Percentiles rank a stretch among this genome's conserved stretches.
Conservation (phyloP, 2,888 invertebrate species). For the Heliconius erato region DNA sequence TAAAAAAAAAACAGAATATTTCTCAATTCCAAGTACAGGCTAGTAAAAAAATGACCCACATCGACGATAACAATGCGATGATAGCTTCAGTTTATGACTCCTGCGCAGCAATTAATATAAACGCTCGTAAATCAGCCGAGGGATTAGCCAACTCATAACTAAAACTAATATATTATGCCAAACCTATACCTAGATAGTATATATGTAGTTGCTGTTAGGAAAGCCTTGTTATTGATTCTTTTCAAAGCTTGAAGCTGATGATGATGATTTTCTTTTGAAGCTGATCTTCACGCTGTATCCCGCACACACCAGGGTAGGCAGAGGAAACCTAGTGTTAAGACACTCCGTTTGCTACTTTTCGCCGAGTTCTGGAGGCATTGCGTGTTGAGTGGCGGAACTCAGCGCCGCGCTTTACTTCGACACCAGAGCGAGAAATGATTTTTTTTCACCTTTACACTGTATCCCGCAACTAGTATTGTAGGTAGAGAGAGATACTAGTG, state of each 20-base stretch:
- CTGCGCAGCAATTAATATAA: conserved; percentile 42
- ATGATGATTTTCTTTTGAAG: too few relatives aligned
- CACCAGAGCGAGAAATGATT: background rate
- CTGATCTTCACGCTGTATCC: background rate
- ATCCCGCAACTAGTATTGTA: background rate
- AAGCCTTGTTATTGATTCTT: background rate
- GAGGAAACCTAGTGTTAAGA: background rate
- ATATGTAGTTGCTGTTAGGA: background rate
- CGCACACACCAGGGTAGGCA: background rate
- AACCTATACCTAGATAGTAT: background rate
- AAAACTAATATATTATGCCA: conserved; percentile 41
- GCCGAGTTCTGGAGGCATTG: background rate
- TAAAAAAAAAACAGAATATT: background rate
- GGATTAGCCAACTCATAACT: conserved; percentile 46
- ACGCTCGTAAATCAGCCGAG: conserved; percentile 43
- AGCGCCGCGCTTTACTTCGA: background rate
- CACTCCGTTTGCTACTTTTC: background rate
- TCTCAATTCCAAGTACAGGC: background rate
- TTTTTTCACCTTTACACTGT: background rate
- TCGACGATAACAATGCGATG: conserved; percentile 46
- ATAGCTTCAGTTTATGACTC: conserved; percentile 47
- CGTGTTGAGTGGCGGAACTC: background rate
- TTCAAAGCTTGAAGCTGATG: too few relatives aligned
- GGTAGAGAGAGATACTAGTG: background rate
- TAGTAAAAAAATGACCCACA: conserved; percentile 30